Evolutionary conservation across 1,140 invertebrate genomes (phyloP).

Genomic region (Varroa destructor): DNA sequence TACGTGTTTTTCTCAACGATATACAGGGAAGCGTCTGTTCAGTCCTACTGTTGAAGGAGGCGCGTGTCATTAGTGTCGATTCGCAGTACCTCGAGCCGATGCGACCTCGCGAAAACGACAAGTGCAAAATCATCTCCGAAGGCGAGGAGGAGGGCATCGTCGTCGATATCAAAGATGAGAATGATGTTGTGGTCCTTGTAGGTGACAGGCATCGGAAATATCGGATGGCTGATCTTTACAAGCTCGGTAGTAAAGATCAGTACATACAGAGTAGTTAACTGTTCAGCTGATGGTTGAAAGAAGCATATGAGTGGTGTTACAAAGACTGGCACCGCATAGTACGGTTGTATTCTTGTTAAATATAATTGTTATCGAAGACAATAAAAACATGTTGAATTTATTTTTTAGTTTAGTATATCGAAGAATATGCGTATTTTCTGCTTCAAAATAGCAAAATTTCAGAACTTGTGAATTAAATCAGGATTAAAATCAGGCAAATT

Average conservation of each 20-base stretch:
- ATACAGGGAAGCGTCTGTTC: constrained; percentile 65
- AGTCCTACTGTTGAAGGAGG: constrained; percentile 68
- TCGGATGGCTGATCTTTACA: constrained; percentile 13
- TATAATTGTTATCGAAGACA: too few species aligned
- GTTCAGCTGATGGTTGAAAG: too few species aligned
- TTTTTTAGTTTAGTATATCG: too few species aligned
- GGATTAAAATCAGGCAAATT: too few species aligned
- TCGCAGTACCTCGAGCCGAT: constrained; percentile 78
- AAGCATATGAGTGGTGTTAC: too few species aligned
- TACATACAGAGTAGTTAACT: background rate
- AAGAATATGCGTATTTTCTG: too few species aligned
- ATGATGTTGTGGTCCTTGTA: constrained; percentile 8
- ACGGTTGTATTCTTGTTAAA: too few species aligned
- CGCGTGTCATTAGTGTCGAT: constrained; percentile 66
- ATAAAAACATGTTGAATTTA: too few species aligned
- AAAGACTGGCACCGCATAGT: too few species aligned
- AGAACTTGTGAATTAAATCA: too few species aligned
- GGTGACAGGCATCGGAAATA: constrained; percentile 20
- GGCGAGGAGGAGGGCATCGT: constrained; percentile 27
- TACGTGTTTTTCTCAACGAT: constrained; percentile 28
- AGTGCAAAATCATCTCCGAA: constrained; percentile 37
- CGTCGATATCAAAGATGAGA: constrained; percentile 28
- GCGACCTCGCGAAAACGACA: constrained; percentile 62
- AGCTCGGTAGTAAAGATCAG: constrained; percentile 20
- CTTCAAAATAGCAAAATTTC: too few species aligned